phyloP scores from a whole-genome alignment of 1,140 invertebrate genomes.

The Pogonomyrmex californicus region DNA sequence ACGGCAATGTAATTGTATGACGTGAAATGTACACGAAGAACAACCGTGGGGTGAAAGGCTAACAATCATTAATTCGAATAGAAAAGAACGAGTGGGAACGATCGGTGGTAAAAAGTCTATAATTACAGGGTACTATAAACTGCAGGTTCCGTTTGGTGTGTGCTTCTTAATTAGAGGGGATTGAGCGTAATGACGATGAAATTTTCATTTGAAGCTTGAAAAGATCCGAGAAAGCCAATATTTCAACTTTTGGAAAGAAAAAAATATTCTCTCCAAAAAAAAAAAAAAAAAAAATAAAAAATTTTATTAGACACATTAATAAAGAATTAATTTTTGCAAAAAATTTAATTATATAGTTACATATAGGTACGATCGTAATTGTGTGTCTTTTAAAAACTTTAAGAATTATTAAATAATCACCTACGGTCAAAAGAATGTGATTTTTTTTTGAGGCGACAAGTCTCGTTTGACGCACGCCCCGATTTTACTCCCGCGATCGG shows the following conservation, averaged over 20 bases:
- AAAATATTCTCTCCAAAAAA: neutral
- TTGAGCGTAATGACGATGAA: neutral
- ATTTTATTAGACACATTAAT: too few species aligned
- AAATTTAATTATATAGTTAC: neutral
- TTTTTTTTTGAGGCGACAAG: conserved; percentile 30
- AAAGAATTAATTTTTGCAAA: neutral
- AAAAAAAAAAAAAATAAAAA: neutral
- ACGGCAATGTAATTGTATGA: conserved; percentile 44
- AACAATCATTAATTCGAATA: conserved; percentile 50
- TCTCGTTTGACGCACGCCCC: neutral
- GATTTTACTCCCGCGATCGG: conserved; percentile 42
- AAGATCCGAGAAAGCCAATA: neutral
- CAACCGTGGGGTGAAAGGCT: conserved; percentile 45
- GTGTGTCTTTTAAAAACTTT: neutral
- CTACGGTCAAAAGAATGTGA: neutral
- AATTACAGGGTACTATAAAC: conserved; percentile 23
- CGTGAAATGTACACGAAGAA: conserved; percentile 48
- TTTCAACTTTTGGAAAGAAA: neutral
- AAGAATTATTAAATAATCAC: neutral
- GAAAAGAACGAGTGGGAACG: conserved; percentile 44
- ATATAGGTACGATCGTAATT: neutral
- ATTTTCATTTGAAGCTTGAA: neutral
- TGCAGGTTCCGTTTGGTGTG: conserved; percentile 21
- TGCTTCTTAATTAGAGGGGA: conserved; percentile 19
- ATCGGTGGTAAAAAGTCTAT: conserved; percentile 41